phyloP scores from a whole-genome alignment of 2,888 invertebrate genomes.

The Pedicia rivosa region DNA sequence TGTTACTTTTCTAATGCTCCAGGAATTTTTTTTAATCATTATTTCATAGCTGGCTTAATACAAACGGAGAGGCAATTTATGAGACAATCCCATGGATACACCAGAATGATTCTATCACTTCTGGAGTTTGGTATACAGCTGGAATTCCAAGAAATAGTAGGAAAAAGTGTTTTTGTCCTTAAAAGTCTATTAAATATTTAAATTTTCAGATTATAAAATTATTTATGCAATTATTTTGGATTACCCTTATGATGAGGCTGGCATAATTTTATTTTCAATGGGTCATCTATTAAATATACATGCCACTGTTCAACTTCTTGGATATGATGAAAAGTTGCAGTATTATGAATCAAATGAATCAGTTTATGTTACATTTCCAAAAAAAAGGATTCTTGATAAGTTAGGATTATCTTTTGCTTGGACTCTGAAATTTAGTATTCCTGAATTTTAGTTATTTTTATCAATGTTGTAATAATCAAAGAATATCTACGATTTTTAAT shows the following conservation, averaged over 20 bases:
- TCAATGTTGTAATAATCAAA: no score
- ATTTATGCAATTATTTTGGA: constrained; percentile 53
- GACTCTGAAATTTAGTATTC: constrained; percentile 25
- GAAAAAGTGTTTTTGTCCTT: constrained; percentile 18
- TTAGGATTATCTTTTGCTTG: constrained; percentile 23
- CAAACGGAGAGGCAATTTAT: constrained; percentile 85
- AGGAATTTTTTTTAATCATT: neutral
- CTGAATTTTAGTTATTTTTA: no score
- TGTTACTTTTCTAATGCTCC: neutral
- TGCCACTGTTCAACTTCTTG: constrained; percentile 34
- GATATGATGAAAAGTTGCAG: constrained; percentile 24
- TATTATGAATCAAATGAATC: constrained; percentile 18
- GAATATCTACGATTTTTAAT: no score
- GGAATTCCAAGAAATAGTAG: constrained; percentile 20
- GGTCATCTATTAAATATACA: constrained; percentile 17
- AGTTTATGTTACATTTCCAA: constrained; percentile 23
- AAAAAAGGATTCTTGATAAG: constrained; percentile 25
- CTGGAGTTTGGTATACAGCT: constrained; percentile 57
- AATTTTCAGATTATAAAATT: constrained; percentile 12
- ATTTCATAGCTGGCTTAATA: constrained; percentile 46
- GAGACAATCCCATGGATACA: constrained; percentile 55
- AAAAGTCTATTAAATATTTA: constrained; percentile 19
- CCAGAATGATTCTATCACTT: constrained; percentile 65
- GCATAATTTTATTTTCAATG: constrained; percentile 34
- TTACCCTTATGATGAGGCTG: constrained; percentile 46